Base-by-base conservation (phyloP, 2,113 vertebrate genomes). In the Synodontis membranacea region DNA sequence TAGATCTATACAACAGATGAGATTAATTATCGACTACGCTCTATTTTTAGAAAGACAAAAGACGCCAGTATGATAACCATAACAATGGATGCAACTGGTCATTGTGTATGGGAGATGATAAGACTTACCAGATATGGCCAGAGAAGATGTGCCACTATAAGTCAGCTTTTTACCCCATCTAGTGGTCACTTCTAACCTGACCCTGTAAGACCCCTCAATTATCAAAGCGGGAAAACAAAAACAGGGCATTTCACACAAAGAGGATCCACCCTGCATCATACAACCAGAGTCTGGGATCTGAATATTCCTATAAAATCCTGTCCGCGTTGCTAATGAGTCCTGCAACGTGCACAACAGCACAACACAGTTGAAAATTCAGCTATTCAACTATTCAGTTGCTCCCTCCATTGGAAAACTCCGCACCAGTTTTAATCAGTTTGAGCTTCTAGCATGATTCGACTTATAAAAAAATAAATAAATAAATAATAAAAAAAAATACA, bases 111-210 rank as follows among this genome's bases (percentile, higher is more conserved):
- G 4, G 34, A 25, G 70, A 58, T 50, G 80, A 64, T 39, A 44
- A 60, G 48, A 11, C 6, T 66, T 50, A 72, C n/a, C 52, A 37
- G 39, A 70, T 72, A 56, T 8, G 50, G 34, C 72, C 48, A 19
- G 46, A 28, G 28, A 23, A 14, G 68, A 14, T 48, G 9, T 50
- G 68, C 1, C 28, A 50, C 44, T 75, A 87, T 87, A 86, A 78
- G 85, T 14, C 89, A 91, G 87, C 68, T 66, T 86, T 85, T 90
- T 87, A 86, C 91, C 25, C 92, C 93, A 92, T 86, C 93, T 93
- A 92, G 93, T 93, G 92, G 92, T 88, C 88, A 88, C 68, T 86
- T 60, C 31, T 23, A 31, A 42, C 60, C 52, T 87, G 85, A 89
- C 90, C 90, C 82, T 50, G 23, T 12, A 60, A 66, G 62, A 86